Base-by-base conservation (phyloP, 2,888 invertebrate genomes). In the Hemistola chrysoprasaria region DNA sequence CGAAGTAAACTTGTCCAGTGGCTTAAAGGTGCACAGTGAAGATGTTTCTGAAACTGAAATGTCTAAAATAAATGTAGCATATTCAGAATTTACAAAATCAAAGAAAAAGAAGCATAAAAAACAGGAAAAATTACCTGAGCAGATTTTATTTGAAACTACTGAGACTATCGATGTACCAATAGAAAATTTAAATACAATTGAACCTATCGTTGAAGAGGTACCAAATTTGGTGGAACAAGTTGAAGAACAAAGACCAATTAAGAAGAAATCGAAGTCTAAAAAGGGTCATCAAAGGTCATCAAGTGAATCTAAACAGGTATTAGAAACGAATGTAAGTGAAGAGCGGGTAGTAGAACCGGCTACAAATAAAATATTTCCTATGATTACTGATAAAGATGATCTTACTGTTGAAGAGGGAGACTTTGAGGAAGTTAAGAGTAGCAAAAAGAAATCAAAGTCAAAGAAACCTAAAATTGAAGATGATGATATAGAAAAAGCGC, bases 31-130 rank as follows among this genome's bases (percentile, higher is more conserved):
- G n/a, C n/a, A n/a, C n/a, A 16, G 4, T 3, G 16, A 16, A 16
- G 16, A 16, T 16, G 4, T 16, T 16, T 4, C 16, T 16, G 4
- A 16, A 16, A 16, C 16, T 3, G 16, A 16, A 16, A 16, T 3
- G n/a, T n/a, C 22, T 4, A 22, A 9, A 20, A n/a, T n/a, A 7
- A 10, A 2, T 6, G 11, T 25, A 31, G 33, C 22, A 8, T 30
- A 44, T 9, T 21, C 8, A 6, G 47, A 24, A 37, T 35, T 43
- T 2, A 11, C 46, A 16, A 78, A 70, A 54, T 55, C 42, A 47
- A 73, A 71, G 50, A 78, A 74, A 48, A 67, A 66, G 37, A 79
- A 71, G 36, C 79, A 52, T 26, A 76, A 72, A 47, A 74, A 72
- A 43, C 50, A 50, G 9, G 65, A 68, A 30, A 62, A 62, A 27